Base-by-base conservation (phyloP, 2,888 invertebrate species). In the Bombylius major region DNA sequence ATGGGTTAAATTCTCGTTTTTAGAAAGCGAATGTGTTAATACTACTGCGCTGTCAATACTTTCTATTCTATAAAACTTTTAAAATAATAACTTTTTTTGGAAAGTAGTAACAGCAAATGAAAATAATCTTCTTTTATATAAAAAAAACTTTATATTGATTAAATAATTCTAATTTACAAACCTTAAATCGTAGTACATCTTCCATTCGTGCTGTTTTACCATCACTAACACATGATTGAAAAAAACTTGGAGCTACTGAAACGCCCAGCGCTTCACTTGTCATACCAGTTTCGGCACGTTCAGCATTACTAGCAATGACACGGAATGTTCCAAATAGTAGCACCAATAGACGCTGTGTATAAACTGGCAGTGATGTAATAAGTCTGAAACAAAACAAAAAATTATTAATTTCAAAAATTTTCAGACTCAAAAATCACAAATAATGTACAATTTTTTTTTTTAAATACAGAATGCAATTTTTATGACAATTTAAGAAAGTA, bases 311-410 rank as follows among this genome's bases (percentile, higher is more conserved):
- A 32, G 94, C 91, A 73, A 95, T 93, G 64, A 93, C 91, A 65
- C 93, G 84, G 78, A 95, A 98, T 67, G 97, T 98, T 64, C 98
- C 98, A 76, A 98, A 97, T 60, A 98, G 80, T 64, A 98, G 81
- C 65, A 97, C 95, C 69, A 98, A 77, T 64, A 98, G 79, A 71
- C 91, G 86, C 78, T 97, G 98, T 62, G 94, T 92, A 73, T 90
- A 88, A 57, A 86, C 79, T 54, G 94, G 93, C 74, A 92, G 79
- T 65, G 92, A 86, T 65, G 87, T 82, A 65, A 96, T 84, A 72
- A 94, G 82, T 76, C 96, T 96, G 79, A 48, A 73, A 64, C 56
- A 47, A 52, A 23, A 23, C 1, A 23, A 1, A 23, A 23, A 23
- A 23, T 23, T 23, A 23, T 2, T 23, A 23, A 23, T 23, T 1